A percentile compares a stretch with the other conserved stretches of the same genome.
Evolutionary conservation across 64 coral and sea anemone species (phyloP).

Genomic region (Montipora sp.): DNA sequence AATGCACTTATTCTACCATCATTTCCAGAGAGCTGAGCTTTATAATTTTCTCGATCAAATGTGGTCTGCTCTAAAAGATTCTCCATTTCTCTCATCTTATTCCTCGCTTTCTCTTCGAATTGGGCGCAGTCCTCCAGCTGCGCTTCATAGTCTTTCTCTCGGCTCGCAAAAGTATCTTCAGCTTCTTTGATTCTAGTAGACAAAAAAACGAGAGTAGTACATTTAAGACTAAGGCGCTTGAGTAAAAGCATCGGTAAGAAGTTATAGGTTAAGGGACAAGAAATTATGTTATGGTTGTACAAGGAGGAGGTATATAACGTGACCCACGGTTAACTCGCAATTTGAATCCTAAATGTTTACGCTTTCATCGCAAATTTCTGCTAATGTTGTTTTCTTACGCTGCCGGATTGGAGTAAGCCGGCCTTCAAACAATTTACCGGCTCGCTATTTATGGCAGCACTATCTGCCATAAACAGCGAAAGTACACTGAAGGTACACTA

Average conservation of each 20-base stretch:
- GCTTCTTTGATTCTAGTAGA: conserved; percentile 67
- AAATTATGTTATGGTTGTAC: too few relatives aligned
- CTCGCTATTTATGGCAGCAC: too few relatives aligned
- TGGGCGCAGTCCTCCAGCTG: conserved; percentile 74
- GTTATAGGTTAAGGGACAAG: too few relatives aligned
- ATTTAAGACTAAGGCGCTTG: neutral
- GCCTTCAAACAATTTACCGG: too few relatives aligned
- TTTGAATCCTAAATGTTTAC: too few relatives aligned
- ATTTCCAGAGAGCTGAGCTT: conserved; percentile 87
- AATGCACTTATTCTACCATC: conserved; percentile 84
- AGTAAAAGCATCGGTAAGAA: neutral
- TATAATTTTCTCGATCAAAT: conserved; percentile 92
- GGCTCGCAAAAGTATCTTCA: conserved; percentile 77
- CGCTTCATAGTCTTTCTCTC: conserved; percentile 81
- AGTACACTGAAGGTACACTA: too few relatives aligned
- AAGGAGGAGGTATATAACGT: too few relatives aligned
- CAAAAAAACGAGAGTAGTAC: neutral
- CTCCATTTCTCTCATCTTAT: conserved; percentile 73
- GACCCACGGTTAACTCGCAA: too few relatives aligned
- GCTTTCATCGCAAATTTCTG: too few relatives aligned
- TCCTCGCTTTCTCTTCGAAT: conserved; percentile 87
- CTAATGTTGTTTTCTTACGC: too few relatives aligned
- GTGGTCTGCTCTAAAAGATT: conserved; percentile 81
- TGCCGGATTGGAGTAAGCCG: too few relatives aligned
- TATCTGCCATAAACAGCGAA: too few relatives aligned